These are phyloP conservation scores for Gallinago solitaria DNA, from an alignment of 2,797 vertebrate species.

Conservation along the genomic window DNA sequence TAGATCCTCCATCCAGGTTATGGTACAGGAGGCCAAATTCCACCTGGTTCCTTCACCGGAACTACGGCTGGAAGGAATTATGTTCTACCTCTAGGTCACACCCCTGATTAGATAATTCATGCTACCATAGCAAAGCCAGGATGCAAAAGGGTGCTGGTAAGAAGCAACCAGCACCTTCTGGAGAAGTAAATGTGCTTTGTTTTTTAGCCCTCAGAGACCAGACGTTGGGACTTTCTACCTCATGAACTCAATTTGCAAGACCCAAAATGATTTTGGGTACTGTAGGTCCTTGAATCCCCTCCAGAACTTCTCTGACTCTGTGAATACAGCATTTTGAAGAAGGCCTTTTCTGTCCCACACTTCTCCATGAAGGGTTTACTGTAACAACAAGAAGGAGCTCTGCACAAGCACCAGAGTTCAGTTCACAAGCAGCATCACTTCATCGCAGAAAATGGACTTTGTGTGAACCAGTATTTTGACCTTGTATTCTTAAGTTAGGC, in stretches of 20 bases:
- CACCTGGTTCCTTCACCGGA: background rate
- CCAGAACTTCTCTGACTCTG: background rate
- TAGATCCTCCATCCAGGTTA: background rate
- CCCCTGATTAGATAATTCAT: rapidly evolving
- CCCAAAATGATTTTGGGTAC: background rate
- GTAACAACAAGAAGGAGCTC: background rate
- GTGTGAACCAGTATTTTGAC: background rate
- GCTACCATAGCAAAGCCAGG: background rate
- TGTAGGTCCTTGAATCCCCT: background rate
- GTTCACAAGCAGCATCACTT: background rate
- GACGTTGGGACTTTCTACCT: background rate
- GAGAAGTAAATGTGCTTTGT: background rate
- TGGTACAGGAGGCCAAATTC: background rate
- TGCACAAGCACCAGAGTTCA: background rate
- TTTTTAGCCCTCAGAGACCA: background rate
- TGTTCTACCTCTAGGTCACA: background rate
- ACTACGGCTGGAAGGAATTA: background rate
- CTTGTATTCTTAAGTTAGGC: background rate
- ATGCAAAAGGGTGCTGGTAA: background rate
- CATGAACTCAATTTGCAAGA: background rate
- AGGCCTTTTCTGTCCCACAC: background rate
- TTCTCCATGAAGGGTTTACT: background rate
- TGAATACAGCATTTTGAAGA: background rate
- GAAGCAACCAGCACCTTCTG: background rate
- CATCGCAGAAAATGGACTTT: background rate